Evolutionary conservation across 2,113 vertebrate species (phyloP).

Genomic region (Periophthalmodon schlosseri): DNA sequence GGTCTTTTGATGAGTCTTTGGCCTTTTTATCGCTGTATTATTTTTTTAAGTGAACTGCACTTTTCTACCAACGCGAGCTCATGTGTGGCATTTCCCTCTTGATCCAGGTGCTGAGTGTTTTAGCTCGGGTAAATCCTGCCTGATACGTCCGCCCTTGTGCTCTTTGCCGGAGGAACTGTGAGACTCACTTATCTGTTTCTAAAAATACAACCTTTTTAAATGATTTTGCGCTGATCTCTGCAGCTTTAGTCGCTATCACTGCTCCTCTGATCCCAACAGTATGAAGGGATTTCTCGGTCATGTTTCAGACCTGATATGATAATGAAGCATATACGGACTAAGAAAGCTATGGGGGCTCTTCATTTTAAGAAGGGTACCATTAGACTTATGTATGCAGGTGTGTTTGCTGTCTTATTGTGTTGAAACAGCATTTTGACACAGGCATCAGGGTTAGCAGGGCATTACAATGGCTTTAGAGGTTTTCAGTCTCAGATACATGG

Average conservation of each 20-base stretch:
- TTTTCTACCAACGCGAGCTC: background rate
- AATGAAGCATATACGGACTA: background rate
- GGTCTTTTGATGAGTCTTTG: background rate
- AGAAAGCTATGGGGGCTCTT: background rate
- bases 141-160: background rate
- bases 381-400: background rate
- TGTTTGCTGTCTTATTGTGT: background rate
- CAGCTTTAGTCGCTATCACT: constrained; percentile 1
- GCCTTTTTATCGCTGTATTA: background rate
- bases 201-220: constrained; percentile 9
- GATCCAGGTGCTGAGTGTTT: background rate
- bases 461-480: background rate
- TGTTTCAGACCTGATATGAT: background rate
- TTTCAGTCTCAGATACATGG: background rate
- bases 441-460: background rate
- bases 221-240: constrained; percentile 1
- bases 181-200: constrained; percentile 1
- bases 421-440: background rate
- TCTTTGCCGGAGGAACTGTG: background rate
- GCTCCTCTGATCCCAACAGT: background rate
- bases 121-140: background rate
- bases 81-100: constrained; percentile 33
- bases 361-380: background rate
- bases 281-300: background rate
- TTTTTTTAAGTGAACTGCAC: background rate